phyloP scores from a whole-genome alignment of 1,140 invertebrate species.

The Hermetia illucens region DNA sequence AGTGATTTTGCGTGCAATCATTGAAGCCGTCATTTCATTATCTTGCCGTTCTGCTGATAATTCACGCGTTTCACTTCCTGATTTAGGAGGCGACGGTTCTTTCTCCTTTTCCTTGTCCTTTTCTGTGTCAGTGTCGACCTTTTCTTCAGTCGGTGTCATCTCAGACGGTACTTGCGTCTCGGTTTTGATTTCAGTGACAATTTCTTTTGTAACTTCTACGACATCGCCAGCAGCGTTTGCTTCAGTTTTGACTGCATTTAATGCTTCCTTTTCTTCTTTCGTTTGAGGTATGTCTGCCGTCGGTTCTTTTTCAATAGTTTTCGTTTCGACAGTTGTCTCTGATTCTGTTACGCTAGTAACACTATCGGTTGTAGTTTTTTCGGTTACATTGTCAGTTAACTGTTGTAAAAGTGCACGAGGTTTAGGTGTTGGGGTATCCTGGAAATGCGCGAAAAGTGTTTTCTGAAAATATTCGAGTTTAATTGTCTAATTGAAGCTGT shows the following conservation, averaged over 20 bases:
- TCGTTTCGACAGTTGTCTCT: too few relatives aligned
- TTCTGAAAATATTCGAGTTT: too few relatives aligned
- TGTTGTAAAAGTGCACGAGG: background rate
- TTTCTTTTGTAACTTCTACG: background rate
- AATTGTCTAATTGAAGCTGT: background rate
- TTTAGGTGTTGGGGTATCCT: background rate
- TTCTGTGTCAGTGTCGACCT: slow-evolving; percentile 25
- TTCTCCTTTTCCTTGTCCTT: slow-evolving; percentile 32
- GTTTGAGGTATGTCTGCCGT: slow-evolving; percentile 8
- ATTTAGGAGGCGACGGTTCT: slow-evolving; percentile 17
- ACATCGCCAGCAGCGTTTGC: slow-evolving; percentile 5
- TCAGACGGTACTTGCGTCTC: background rate
- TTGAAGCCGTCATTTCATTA: slow-evolving; percentile 37
- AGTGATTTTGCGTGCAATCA: slow-evolving; percentile 59
- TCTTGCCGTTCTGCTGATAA: slow-evolving; percentile 6
- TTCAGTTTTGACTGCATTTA: slow-evolving; percentile 28
- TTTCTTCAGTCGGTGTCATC: background rate
- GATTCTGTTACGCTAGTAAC: background rate
- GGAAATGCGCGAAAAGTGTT: too few relatives aligned
- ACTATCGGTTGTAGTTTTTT: background rate
- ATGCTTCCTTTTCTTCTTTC: slow-evolving; percentile 28
- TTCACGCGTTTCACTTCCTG: slow-evolving; percentile 3
- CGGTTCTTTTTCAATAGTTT: background rate
- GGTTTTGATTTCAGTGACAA: background rate
- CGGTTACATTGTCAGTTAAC: background rate